Percentiles rank a stretch among this genome's conserved stretches.
Conservation (phyloP, 2,888 invertebrate species). For the Rapana venosa region DNA sequence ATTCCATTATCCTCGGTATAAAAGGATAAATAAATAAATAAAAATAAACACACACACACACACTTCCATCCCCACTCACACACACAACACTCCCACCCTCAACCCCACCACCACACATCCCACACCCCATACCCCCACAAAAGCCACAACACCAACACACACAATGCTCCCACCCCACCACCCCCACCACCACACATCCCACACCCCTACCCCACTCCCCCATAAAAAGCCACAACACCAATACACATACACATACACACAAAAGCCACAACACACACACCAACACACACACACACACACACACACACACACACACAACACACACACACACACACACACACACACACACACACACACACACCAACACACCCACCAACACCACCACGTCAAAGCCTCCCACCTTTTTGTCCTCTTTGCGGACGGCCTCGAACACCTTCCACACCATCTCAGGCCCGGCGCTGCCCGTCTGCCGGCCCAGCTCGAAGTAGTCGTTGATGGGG, state of each 20-base stretch:
- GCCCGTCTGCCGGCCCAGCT: constrained; percentile 88
- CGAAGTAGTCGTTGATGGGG: constrained; percentile 92
- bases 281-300: not conserved
- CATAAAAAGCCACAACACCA: constrained; percentile 2
- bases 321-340: not conserved
- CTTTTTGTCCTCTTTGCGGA: constrained; percentile 92
- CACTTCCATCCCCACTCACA: no score
- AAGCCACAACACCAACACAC: no score
- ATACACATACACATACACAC: not conserved
- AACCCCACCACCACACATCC: no score
- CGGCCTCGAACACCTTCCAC: constrained; percentile 95
- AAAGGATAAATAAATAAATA: no score
- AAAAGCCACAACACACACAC: not conserved
- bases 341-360: no score
- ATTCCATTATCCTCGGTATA: no score
- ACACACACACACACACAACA: not conserved
- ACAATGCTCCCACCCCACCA: no score
- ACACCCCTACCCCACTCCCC: not conserved
- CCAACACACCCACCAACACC: not conserved
- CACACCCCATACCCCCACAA: no score
- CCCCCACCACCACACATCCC: no score
- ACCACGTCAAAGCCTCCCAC: constrained; percentile 81
- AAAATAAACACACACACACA: no score
- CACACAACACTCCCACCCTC: no score
- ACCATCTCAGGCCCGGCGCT: constrained; percentile 92